A percentile compares a stretch with the other conserved stretches of the same genome.
Evolutionary conservation across 2,797 vertebrate species (phyloP).

Genomic region (Falco concolor): DNA sequence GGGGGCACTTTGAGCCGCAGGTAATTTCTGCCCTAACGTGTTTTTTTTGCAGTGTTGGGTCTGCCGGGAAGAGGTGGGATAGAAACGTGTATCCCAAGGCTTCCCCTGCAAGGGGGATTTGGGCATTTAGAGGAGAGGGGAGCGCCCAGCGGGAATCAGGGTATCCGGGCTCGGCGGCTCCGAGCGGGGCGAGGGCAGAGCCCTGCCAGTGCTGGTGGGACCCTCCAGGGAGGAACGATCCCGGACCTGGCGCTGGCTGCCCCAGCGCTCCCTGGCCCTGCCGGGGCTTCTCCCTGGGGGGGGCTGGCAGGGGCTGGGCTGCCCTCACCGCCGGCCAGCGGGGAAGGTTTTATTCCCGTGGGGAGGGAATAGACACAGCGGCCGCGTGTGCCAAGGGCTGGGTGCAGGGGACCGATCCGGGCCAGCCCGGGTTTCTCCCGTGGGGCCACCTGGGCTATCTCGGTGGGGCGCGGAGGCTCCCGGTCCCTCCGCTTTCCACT

Average conservation of each 20-base stretch:
- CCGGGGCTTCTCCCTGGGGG: not conserved
- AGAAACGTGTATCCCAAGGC: not conserved
- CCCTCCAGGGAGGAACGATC: fast-evolving
- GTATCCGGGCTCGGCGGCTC: too few species aligned
- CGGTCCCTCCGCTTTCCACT: not conserved
- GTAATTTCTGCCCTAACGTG: not conserved
- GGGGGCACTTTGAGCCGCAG: not conserved
- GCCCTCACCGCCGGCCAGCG: not conserved
- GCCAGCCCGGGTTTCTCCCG: not conserved
- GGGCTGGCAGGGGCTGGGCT: not conserved
- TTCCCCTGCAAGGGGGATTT: not conserved
- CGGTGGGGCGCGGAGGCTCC: not conserved
- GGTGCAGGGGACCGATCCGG: fast-evolving
- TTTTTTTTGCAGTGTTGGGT: not conserved
- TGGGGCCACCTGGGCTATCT: not conserved
- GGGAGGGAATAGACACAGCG: not conserved
- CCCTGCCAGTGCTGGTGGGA: not conserved
- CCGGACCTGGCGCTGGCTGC: not conserved
- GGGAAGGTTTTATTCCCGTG: not conserved
- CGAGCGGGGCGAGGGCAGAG: not conserved
- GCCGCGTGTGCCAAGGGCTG: not conserved
- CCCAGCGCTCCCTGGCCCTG: not conserved
- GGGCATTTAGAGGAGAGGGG: not conserved
- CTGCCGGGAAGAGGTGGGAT: not conserved
- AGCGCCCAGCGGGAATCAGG: not conserved